Conservation (phyloP, 2,113 vertebrate species). For the Megalops atlanticus region DNA sequence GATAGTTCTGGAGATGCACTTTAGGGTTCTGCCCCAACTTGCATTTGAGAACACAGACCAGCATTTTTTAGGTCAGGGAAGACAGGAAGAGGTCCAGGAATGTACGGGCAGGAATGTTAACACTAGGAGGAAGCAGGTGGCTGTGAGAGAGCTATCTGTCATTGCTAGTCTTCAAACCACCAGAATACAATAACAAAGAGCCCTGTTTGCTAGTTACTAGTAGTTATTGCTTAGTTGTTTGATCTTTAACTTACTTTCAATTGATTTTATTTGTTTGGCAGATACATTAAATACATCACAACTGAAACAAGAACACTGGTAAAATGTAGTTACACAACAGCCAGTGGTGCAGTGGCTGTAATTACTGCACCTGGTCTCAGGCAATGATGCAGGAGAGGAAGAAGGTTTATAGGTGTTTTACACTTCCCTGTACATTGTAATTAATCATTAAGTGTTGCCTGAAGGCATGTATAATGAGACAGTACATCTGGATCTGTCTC, state of each 20-base stretch:
- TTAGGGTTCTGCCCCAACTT: not conserved
- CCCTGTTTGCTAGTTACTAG: too few relatives aligned
- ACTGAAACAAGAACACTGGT: too few relatives aligned
- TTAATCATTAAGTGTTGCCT: too few relatives aligned
- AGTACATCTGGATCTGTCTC: not conserved
- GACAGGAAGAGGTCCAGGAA: not conserved
- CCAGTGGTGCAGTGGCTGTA: too few relatives aligned
- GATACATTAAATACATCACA: too few relatives aligned
- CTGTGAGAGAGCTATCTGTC: not conserved
- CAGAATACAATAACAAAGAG: not conserved
- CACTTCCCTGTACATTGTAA: not conserved
- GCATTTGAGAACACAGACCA: not conserved
- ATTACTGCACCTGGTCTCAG: too few relatives aligned
- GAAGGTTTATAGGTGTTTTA: not conserved
- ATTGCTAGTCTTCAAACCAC: not conserved
- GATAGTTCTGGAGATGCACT: not conserved
- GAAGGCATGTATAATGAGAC: not conserved
- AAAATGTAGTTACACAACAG: too few relatives aligned
- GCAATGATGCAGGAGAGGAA: too few relatives aligned
- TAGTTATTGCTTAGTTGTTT: too few relatives aligned
- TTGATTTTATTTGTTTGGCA: too few relatives aligned
- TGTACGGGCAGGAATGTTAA: not conserved
- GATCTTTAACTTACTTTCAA: too few relatives aligned
- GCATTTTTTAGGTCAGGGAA: not conserved
- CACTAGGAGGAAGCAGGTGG: not conserved